Evolutionary conservation across 2,797 vertebrate genomes (phyloP).

Genomic region (Triplophysa bombifrons): DNA sequence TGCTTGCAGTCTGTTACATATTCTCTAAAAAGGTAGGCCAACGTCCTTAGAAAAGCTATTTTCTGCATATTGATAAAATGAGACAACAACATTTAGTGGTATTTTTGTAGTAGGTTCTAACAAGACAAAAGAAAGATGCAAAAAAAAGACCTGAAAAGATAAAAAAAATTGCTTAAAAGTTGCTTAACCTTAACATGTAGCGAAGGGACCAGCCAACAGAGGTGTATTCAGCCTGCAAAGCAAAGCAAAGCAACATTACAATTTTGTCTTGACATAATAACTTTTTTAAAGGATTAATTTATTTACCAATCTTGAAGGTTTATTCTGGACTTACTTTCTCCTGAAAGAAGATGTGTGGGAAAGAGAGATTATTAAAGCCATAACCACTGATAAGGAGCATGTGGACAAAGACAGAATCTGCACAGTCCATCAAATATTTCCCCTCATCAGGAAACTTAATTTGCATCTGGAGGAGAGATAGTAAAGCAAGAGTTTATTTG

Average conservation of each 20-base stretch:
- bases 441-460: constrained; percentile 57
- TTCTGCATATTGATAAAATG: constrained; percentile 23
- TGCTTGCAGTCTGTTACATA: neutral
- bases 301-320: neutral
- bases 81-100: constrained; percentile 60
- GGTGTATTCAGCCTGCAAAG: constrained; percentile 75
- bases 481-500: neutral
- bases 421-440: constrained; percentile 69
- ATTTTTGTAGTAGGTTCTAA: constrained; percentile 68
- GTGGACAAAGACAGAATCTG: constrained; percentile 71
- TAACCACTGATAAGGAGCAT: constrained; percentile 74
- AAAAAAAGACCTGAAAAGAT: constrained; percentile 59
- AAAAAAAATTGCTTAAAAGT: constrained; percentile 67
- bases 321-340: constrained; percentile 70
- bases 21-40: neutral
- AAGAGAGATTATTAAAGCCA: constrained; percentile 72
- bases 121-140: constrained; percentile 44
- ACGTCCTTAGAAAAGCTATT: constrained; percentile 1
- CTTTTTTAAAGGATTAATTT: neutral
- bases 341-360: constrained; percentile 76
- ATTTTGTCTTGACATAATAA: neutral
- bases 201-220: constrained; percentile 85
- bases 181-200: constrained; percentile 86
- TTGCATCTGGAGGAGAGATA: constrained; percentile 66
- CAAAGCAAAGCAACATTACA: neutral